Evolutionary conservation across 2,113 vertebrate genomes (phyloP).

Genomic region (Hirundichthys speculiger): DNA sequence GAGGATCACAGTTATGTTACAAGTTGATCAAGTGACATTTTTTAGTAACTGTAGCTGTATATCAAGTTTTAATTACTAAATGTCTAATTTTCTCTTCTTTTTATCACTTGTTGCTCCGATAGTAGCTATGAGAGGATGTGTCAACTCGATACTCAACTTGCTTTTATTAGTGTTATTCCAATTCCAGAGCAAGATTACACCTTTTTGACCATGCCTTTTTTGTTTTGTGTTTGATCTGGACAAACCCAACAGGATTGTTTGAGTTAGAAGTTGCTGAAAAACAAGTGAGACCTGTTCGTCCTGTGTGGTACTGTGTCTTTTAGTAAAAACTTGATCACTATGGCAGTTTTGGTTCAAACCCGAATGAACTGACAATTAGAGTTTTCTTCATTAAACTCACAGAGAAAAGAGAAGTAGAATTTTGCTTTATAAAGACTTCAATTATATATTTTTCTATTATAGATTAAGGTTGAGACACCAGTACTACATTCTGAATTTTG

Average conservation of each 20-base stretch:
- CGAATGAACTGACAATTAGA: too few species aligned
- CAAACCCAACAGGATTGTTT: not conserved
- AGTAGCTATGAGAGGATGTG: not conserved
- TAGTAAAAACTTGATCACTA: not conserved
- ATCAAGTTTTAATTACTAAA: not conserved
- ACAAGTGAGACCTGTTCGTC: slow-evolving; percentile 29
- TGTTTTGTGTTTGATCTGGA: not conserved
- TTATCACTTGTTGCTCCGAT: not conserved
- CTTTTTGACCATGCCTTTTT: not conserved
- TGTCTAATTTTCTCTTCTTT: not conserved
- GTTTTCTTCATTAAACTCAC: too few species aligned
- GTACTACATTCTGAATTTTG: too few species aligned
- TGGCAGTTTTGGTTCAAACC: too few species aligned
- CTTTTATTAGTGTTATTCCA: slow-evolving; percentile 2
- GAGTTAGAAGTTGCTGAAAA: slow-evolving; percentile 9
- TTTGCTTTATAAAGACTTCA: too few species aligned
- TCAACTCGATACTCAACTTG: not conserved
- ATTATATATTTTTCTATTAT: too few species aligned
- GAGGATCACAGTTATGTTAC: too few species aligned
- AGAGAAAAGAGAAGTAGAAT: too few species aligned
- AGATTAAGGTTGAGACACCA: too few species aligned
- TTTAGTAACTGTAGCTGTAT: too few species aligned
- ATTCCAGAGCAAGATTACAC: not conserved
- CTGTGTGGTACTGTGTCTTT: not conserved
- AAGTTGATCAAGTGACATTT: too few species aligned